These are phyloP conservation scores for Metellina segmentata DNA, from an alignment of 2,888 invertebrate species.

Conservation along the genomic window DNA sequence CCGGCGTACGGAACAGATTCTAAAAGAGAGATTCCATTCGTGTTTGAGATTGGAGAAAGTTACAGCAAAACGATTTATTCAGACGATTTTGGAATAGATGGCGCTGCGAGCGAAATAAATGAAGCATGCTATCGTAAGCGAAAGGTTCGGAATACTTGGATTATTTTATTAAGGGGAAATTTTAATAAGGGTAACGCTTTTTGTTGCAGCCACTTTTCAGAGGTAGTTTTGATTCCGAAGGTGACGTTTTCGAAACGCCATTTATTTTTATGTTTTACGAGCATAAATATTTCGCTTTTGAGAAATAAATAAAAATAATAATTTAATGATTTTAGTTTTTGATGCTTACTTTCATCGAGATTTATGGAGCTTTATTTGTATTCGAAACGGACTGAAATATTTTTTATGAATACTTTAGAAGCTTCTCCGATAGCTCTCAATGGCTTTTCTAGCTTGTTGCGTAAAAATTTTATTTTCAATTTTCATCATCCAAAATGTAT, in stretches of 20 bases:
- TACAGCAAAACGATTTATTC: slow-evolving; percentile 46
- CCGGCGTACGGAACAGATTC: slow-evolving; percentile 28
- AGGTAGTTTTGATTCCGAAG: not conserved
- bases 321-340: not conserved
- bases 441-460: too few species aligned
- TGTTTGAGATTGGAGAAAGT: slow-evolving; percentile 50
- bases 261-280: not conserved
- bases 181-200: not conserved
- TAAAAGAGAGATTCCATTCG: slow-evolving; percentile 42
- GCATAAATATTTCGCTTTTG: not conserved
- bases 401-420: too few species aligned
- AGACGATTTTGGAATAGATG: slow-evolving; percentile 23
- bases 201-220: not conserved
- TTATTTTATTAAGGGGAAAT: slow-evolving; percentile 24
- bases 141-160: not conserved
- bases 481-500: too few species aligned
- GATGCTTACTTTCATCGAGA: not conserved
- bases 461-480: too few species aligned
- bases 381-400: not conserved
- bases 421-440: too few species aligned
- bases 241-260: not conserved
- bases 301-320: not conserved
- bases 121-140: slow-evolving; percentile 33
- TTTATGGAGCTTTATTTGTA: not conserved
- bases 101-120: slow-evolving; percentile 22